These are phyloP conservation scores for Grapholita molesta DNA, from an alignment of 1,140 invertebrate genomes.

Conservation along the genomic window DNA sequence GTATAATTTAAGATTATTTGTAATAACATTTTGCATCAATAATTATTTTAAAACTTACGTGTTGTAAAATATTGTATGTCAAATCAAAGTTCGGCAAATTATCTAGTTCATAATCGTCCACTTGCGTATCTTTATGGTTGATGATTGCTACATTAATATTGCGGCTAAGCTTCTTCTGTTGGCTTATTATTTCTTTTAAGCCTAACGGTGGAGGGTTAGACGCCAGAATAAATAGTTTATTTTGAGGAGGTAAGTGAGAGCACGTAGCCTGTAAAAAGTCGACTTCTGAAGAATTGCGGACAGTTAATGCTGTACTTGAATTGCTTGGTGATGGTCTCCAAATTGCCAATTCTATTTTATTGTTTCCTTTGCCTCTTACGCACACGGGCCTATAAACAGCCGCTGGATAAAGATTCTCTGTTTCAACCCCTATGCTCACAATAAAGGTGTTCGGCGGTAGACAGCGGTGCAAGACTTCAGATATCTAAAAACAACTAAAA, in stretches of 20 bases:
- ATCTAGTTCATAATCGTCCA: background rate
- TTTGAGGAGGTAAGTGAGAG: background rate
- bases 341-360: background rate
- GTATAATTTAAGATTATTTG: background rate
- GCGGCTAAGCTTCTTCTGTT: background rate
- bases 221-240: background rate
- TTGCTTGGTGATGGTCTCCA: background rate
- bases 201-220: background rate
- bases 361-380: background rate
- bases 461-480: background rate
- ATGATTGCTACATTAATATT: background rate
- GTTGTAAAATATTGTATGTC: slow-evolving; percentile 24
- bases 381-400: background rate
- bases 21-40: background rate
- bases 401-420: background rate
- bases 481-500: slow-evolving; percentile 9
- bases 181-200: background rate
- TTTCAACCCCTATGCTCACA: slow-evolving; percentile 13
- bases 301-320: background rate
- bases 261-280: background rate
- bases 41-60: slow-evolving; percentile 20
- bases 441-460: slow-evolving; percentile 13
- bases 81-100: slow-evolving; percentile 23
- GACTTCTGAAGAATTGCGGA: background rate
- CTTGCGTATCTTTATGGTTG: background rate